These are phyloP conservation scores for Drosophila sordidapex DNA, from an alignment of 2,888 invertebrate genomes.

Conservation along the genomic window DNA sequence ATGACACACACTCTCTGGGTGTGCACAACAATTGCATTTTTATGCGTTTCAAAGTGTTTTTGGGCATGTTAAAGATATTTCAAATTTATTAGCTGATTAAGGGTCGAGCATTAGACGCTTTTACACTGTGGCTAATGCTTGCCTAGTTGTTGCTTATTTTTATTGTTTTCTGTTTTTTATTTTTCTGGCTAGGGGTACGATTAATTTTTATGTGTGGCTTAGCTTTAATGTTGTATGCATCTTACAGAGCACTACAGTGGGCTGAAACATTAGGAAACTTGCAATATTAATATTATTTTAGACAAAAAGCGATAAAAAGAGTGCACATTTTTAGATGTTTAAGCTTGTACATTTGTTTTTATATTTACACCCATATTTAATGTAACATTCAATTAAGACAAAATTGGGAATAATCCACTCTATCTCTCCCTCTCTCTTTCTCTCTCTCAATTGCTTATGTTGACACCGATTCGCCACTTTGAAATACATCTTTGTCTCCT, in stretches of 20 bases:
- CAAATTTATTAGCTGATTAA: constrained; percentile 57
- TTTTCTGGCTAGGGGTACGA: constrained; percentile 22
- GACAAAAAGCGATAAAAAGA: neutral
- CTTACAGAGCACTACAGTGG: constrained; percentile 42
- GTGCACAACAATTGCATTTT: constrained; percentile 68
- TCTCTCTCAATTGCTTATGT: neutral
- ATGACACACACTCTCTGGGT: constrained; percentile 11
- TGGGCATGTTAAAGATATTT: constrained; percentile 60
- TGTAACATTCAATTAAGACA: too few species aligned
- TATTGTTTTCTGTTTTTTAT: constrained; percentile 22
- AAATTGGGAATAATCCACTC: neutral
- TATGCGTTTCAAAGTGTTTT: constrained; percentile 72
- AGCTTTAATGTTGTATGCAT: constrained; percentile 40
- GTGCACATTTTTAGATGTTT: neutral
- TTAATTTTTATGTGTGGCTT: constrained; percentile 29
- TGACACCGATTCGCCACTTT: neutral
- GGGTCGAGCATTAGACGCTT: constrained; percentile 26
- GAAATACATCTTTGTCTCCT: too few species aligned
- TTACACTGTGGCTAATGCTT: constrained; percentile 13
- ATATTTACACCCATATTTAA: too few species aligned
- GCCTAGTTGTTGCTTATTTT: constrained; percentile 35
- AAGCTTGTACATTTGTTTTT: neutral
- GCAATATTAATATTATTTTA: neutral
- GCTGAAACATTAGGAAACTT: neutral
- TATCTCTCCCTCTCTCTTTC: neutral